Evolutionary conservation across 2,888 invertebrate species (phyloP).

Genomic region (Mycalesis mineus): DNA sequence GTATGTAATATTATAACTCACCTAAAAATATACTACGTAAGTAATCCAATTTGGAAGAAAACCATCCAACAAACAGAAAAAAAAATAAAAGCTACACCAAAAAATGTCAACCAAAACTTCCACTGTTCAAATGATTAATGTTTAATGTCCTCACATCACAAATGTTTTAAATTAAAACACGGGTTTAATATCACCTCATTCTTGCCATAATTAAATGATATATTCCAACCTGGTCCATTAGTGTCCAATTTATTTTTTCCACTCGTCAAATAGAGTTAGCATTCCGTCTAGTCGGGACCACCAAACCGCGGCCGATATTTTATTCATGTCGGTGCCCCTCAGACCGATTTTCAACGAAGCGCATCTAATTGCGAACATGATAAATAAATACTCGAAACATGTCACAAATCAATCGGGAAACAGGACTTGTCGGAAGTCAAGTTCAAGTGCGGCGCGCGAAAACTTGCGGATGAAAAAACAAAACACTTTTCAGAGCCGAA

Average conservation of each 20-base stretch:
- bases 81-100: constrained; percentile 20
- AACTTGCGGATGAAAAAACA: constrained; percentile 39
- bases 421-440: constrained; percentile 40
- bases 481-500: constrained; percentile 36
- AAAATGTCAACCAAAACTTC: constrained; percentile 24
- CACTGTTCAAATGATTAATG: constrained; percentile 23
- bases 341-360: constrained; percentile 59
- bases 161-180: constrained; percentile 16
- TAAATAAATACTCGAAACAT: constrained; percentile 62
- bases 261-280: constrained; percentile 42
- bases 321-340: constrained; percentile 66
- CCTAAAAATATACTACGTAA: constrained; percentile 32
- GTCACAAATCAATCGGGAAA: constrained; percentile 65
- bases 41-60: constrained; percentile 21
- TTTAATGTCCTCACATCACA: constrained; percentile 26
- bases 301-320: constrained; percentile 56
- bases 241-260: constrained; percentile 50
- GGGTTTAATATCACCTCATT: constrained; percentile 52
- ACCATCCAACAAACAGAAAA: constrained; percentile 23
- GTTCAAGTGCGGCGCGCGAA: constrained; percentile 69
- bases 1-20: constrained; percentile 31
- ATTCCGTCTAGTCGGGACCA: constrained; percentile 52
- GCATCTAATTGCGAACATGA: constrained; percentile 70
- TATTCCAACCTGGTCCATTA: constrained; percentile 41
- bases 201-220: constrained; percentile 52